These are phyloP conservation scores for Mimas tiliae DNA, from an alignment of 2,888 invertebrate genomes.

Conservation along the genomic window DNA sequence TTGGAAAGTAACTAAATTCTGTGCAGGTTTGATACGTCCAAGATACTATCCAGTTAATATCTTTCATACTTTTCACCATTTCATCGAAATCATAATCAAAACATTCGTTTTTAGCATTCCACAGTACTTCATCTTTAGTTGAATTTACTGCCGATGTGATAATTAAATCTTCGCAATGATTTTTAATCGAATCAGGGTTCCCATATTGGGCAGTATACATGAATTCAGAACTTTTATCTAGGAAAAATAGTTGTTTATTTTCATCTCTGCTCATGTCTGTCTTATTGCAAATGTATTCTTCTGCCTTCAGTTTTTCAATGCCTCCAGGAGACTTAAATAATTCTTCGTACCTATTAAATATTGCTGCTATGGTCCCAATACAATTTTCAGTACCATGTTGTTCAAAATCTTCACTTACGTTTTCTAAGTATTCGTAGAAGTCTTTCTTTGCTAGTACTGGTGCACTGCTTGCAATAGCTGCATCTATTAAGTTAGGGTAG, in stretches of 20 bases:
- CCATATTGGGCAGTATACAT: slow-evolving; percentile 68
- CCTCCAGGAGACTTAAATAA: slow-evolving; percentile 58
- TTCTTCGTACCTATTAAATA: slow-evolving; percentile 58
- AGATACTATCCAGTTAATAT: slow-evolving; percentile 50
- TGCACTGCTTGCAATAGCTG: slow-evolving; percentile 71
- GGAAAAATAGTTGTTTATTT: slow-evolving; percentile 69
- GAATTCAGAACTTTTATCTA: slow-evolving; percentile 54
- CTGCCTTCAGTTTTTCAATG: slow-evolving; percentile 57
- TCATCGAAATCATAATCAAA: slow-evolving; percentile 60
- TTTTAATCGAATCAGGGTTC: slow-evolving; percentile 49
- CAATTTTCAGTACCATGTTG: slow-evolving; percentile 62
- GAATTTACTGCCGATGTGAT: slow-evolving; percentile 40
- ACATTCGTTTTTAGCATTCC: slow-evolving; percentile 52
- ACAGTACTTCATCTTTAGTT: slow-evolving; percentile 40
- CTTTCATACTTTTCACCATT: slow-evolving; percentile 52
- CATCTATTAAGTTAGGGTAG: slow-evolving; percentile 70
- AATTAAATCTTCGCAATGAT: slow-evolving; percentile 52
- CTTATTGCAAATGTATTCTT: slow-evolving; percentile 65
- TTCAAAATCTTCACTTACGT: slow-evolving; percentile 66
- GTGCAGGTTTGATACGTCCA: slow-evolving; percentile 92
- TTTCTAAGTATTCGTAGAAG: slow-evolving; percentile 72
- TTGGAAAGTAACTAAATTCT: slow-evolving; percentile 90
- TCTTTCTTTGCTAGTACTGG: slow-evolving; percentile 73
- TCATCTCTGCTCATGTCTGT: slow-evolving; percentile 59
- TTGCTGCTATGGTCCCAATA: slow-evolving; percentile 52